phyloP scores from a whole-genome alignment of 92 coral and sea anemone genomes.

The Pocillopora grandis region DNA sequence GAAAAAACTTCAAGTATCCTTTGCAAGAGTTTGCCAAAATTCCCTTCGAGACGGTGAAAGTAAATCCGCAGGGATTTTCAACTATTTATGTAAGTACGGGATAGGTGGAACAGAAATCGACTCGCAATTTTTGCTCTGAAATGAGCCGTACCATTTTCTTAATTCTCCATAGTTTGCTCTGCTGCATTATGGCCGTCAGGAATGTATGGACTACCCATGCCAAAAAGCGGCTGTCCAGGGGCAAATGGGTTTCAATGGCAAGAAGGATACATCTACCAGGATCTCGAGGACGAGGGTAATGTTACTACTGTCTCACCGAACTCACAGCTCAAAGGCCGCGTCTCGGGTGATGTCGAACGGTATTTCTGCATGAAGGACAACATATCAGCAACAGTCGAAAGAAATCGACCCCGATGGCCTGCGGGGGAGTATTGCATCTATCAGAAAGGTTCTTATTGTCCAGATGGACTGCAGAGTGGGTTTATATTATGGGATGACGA shows the following conservation, averaged over 20 bases:
- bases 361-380: constrained; percentile 65
- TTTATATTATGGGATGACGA: constrained; percentile 71
- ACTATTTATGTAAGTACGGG: no score
- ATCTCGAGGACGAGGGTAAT: constrained; percentile 13
- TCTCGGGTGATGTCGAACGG: constrained; percentile 38
- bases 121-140: neutral
- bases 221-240: constrained; percentile 30
- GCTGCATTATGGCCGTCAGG: constrained; percentile 33
- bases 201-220: constrained; percentile 39
- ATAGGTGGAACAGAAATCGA: no score
- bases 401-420: constrained; percentile 58
- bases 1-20: no score
- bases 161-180: neutral
- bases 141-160: neutral
- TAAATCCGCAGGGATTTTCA: no score
- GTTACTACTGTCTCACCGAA: constrained; percentile 1
- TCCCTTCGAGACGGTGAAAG: no score
- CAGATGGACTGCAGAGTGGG: constrained; percentile 50
- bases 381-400: constrained; percentile 29
- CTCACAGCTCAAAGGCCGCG: constrained; percentile 58
- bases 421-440: constrained; percentile 70
- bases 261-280: constrained; percentile 27
- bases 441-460: constrained; percentile 61
- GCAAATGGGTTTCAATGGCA: constrained; percentile 38
- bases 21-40: no score